Evolutionary conservation across 1,140 invertebrate genomes (phyloP).

Genomic region (Drosophila pallidifrons): DNA sequence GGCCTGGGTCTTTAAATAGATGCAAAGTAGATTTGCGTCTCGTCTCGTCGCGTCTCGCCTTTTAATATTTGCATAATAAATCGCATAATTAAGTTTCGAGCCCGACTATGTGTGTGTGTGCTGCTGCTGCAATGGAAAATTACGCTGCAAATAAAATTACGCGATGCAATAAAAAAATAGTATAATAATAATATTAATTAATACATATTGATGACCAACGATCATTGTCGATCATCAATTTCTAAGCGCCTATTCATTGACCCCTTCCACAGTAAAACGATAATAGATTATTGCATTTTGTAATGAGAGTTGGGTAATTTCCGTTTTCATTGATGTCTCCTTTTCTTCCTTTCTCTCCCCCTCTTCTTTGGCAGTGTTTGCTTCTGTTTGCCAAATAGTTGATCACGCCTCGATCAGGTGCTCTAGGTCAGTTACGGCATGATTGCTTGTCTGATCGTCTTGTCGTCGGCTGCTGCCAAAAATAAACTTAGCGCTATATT

Average conservation of each 20-base stretch:
- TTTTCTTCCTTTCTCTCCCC: not conserved
- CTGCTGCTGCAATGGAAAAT: constrained; percentile 43
- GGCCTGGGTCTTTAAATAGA: constrained; percentile 63
- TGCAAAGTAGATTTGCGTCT: constrained; percentile 23
- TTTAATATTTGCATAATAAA: constrained; percentile 75
- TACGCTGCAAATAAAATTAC: constrained; percentile 44
- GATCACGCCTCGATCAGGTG: constrained; percentile 76
- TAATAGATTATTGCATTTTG: not conserved
- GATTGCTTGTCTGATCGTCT: constrained; percentile 15
- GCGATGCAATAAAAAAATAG: constrained; percentile 31
- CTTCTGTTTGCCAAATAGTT: constrained; percentile 47
- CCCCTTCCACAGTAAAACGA: constrained; percentile 6
- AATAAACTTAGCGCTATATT: constrained; percentile 75
- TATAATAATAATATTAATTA: constrained; percentile 17
- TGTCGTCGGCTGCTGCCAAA: constrained; percentile 49
- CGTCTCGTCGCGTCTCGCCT: constrained; percentile 24
- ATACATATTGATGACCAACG: constrained; percentile 28
- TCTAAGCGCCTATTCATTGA: constrained; percentile 54
- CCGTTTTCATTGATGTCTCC: constrained; percentile 2
- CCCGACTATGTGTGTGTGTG: not conserved
- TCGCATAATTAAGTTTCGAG: constrained; percentile 77
- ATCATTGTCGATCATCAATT: constrained; percentile 22
- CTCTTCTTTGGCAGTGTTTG: constrained; percentile 11
- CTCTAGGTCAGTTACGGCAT: constrained; percentile 80
- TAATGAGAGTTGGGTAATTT: not conserved